A percentile compares a stretch with the other conserved stretches of the same genome.
Conservation (phyloP, 2,888 invertebrate species). For the Pyrochroa serraticornis region DNA sequence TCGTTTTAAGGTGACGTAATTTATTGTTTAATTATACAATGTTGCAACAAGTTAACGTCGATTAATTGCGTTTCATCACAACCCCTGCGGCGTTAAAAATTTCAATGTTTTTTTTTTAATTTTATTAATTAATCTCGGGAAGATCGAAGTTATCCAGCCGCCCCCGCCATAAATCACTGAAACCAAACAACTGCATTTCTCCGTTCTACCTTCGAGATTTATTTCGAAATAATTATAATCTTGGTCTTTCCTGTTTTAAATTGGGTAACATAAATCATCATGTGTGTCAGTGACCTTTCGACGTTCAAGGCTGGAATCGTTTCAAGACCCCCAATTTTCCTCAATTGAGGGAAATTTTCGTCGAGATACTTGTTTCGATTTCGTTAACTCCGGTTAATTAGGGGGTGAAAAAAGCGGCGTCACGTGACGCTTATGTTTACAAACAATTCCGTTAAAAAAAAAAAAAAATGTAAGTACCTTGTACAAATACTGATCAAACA, state of each 20-base stretch:
- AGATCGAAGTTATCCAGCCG: no score
- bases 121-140: no score
- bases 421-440: neutral
- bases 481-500: slow-evolving; percentile 71
- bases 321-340: no score
- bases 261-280: slow-evolving; percentile 47
- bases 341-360: neutral
- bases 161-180: slow-evolving; percentile 16
- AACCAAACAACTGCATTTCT: slow-evolving; percentile 21
- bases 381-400: neutral
- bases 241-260: slow-evolving; percentile 43
- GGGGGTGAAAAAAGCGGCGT: neutral
- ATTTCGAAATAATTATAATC: slow-evolving; percentile 39
- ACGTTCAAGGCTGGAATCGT: slow-evolving; percentile 40
- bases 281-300: slow-evolving; percentile 41
- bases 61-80: no score
- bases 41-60: no score
- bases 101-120: no score
- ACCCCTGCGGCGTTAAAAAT: no score
- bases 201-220: slow-evolving; percentile 13
- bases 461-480: slow-evolving; percentile 59
- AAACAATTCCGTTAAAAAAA: neutral
- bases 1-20: no score
- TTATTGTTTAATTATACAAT: no score
- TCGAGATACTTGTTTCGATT: no score